These are phyloP conservation scores for Cephus nigrinus DNA, from an alignment of 2,888 invertebrate species.

Conservation along the genomic window DNA sequence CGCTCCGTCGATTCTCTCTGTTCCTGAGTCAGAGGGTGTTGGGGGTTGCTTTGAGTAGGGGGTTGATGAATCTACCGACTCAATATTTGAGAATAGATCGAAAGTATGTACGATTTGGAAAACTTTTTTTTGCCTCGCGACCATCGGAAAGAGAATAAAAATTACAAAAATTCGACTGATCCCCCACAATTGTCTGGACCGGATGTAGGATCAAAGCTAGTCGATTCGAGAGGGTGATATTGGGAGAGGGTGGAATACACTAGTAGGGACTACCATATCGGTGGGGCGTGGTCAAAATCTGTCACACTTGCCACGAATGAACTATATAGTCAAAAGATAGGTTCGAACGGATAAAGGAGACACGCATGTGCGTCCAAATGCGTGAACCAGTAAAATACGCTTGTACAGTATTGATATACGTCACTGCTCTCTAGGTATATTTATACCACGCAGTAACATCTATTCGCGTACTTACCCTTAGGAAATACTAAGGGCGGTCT, in stretches of 20 bases:
- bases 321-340: conserved; percentile 30
- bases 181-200: conserved; percentile 17
- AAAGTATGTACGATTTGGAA: background rate
- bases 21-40: background rate
- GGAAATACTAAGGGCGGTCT: background rate
- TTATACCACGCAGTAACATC: background rate
- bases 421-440: background rate
- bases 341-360: background rate
- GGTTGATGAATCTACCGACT: background rate
- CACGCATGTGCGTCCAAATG: conserved; percentile 8
- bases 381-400: background rate
- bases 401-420: background rate
- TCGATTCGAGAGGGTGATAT: conserved; percentile 36
- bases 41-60: background rate
- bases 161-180: background rate
- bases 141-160: background rate
- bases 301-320: conserved; percentile 62
- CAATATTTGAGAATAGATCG: background rate
- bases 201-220: conserved; percentile 51
- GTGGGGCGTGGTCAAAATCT: conserved; percentile 65
- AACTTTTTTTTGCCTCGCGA: background rate
- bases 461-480: background rate
- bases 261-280: conserved; percentile 56
- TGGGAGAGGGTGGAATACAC: conserved; percentile 8
- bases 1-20: background rate